Evolutionary conservation across 2,797 vertebrate species (phyloP).

Genomic region (Dromococcyx pavoninus): DNA sequence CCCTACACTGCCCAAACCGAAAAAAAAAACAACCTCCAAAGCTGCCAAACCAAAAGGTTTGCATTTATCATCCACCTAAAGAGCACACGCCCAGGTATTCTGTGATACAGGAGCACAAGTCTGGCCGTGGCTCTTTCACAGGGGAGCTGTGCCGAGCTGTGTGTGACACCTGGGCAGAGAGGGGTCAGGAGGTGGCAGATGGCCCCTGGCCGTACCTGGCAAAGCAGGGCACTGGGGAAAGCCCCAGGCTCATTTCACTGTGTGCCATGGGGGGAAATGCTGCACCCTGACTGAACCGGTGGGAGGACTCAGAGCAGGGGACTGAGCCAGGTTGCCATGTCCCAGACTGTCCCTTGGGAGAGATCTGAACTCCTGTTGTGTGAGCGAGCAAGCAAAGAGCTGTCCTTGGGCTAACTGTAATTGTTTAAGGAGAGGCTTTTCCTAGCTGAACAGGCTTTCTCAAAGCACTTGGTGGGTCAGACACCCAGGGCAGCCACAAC

Average conservation of each 20-base stretch:
- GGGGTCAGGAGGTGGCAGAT: neutral
- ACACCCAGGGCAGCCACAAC: neutral
- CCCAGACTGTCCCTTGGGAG: neutral
- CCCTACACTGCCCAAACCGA: neutral
- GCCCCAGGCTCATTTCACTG: neutral
- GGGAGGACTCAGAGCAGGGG: neutral
- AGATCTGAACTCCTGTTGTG: neutral
- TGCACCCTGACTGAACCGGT: rapidly evolving
- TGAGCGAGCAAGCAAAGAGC: neutral
- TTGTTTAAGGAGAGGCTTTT: rapidly evolving
- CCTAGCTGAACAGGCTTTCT: neutral
- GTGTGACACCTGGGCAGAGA: neutral
- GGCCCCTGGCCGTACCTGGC: neutral
- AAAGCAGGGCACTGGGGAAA: neutral
- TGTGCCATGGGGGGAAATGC: rapidly evolving
- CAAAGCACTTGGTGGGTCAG: too few relatives aligned
- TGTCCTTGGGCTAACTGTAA: neutral
- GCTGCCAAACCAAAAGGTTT: too few relatives aligned
- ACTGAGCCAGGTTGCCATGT: neutral
- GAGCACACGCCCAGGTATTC: neutral
- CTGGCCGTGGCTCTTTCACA: rapidly evolving
- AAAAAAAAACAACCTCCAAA: too few relatives aligned
- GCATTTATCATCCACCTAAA: neutral
- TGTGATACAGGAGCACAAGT: neutral
- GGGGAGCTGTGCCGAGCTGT: neutral